These are phyloP conservation scores for Pelosia muscerda DNA, from an alignment of 2,888 invertebrate species.

Conservation along the genomic window DNA sequence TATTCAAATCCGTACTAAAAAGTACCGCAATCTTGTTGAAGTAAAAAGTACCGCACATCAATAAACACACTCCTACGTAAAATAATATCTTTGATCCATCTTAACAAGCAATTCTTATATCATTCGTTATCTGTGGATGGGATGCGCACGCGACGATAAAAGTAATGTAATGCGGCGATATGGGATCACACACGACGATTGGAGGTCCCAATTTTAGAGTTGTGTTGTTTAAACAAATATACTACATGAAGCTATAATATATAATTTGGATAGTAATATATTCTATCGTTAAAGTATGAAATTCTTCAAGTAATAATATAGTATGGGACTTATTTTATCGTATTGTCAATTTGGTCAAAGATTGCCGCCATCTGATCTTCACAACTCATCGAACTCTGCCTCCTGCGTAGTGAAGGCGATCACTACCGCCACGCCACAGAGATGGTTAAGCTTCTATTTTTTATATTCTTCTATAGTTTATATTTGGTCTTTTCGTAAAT, in stretches of 20 bases:
- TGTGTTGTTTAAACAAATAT: not conserved
- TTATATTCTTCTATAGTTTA: too few relatives aligned
- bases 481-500: too few relatives aligned
- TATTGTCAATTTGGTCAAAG: too few relatives aligned
- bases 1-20: not conserved
- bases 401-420: too few relatives aligned
- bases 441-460: too few relatives aligned
- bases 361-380: too few relatives aligned
- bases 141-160: conserved; percentile 53
- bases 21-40: not conserved
- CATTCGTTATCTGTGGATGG: conserved; percentile 41
- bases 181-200: conserved; percentile 53
- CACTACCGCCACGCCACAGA: too few relatives aligned
- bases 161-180: conserved; percentile 50
- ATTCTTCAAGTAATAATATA: not conserved
- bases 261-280: not conserved
- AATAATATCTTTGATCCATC: conserved; percentile 30
- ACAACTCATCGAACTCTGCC: too few relatives aligned
- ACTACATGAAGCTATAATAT: conserved; percentile 4
- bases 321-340: too few relatives aligned
- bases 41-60: not conserved
- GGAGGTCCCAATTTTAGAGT: conserved; percentile 6
- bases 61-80: conserved; percentile 25
- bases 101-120: conserved; percentile 50
- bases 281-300: not conserved